These are phyloP conservation scores for Xestoiulus laeticollis DNA, from an alignment of 2,888 invertebrate species.

Conservation along the genomic window DNA sequence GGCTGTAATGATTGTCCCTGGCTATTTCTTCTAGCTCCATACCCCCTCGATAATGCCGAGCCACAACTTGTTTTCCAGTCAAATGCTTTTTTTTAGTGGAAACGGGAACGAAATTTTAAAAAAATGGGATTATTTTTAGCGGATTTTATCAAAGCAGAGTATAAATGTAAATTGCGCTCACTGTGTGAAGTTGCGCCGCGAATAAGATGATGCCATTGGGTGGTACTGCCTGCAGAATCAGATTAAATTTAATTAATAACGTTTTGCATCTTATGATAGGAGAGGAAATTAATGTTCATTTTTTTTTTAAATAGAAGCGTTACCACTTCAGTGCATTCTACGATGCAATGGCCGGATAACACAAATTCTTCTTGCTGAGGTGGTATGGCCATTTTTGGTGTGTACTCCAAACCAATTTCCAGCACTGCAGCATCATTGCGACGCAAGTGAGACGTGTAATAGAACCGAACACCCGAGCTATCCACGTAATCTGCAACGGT, in stretches of 20 bases:
- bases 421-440: conserved; percentile 93
- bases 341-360: conserved; percentile 87
- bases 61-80: conserved; percentile 84
- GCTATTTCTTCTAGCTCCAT: conserved; percentile 85
- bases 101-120: too few species aligned
- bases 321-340: conserved; percentile 91
- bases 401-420: conserved; percentile 96
- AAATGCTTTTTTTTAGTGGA: conserved; percentile 70
- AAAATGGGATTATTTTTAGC: neutral
- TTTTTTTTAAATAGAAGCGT: conserved; percentile 61
- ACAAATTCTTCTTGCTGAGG: conserved; percentile 79
- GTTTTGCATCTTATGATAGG: too few species aligned
- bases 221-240: conserved; percentile 66
- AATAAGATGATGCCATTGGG: conserved; percentile 87
- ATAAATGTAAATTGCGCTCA: neutral
- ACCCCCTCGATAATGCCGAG: conserved; percentile 82
- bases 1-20: conserved; percentile 93
- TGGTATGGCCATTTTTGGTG: conserved; percentile 98
- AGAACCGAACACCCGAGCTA: conserved; percentile 87
- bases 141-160: too few species aligned
- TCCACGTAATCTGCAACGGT: conserved; percentile 76
- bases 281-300: too few species aligned
- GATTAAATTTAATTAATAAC: conserved; percentile 47
- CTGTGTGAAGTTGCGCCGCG: conserved; percentile 94
- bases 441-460: conserved; percentile 78